Evolutionary conservation across 1,140 invertebrate species (phyloP), one percentile per base, ranked within the genome.

Genomic region (Brachionus asplanchnoidis): DNA sequence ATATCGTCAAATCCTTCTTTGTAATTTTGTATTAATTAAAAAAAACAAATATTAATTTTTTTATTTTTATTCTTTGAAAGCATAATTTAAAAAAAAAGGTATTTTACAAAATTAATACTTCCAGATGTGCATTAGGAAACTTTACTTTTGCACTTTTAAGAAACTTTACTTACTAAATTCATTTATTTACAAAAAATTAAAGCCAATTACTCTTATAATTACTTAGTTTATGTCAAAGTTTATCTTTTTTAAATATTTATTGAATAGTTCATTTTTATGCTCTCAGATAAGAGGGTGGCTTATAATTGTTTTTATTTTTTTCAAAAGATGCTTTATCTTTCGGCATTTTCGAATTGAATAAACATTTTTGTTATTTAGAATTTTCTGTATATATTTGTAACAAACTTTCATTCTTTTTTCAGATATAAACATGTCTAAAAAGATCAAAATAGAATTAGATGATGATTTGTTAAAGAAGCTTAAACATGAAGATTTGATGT

Each of bases 391-490:
- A 68, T 68, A 68, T 32, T 32, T 32, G 26, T 68, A 68, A 36
- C 7, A 8, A 68, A 1, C 32, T 17, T 17, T 73, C 12, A 42
- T 36, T 32, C 3, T 42, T 42, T 20, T 23, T 73, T 73, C 9
- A 40, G 40, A 42, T 20, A 20, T 5, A 73, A 42, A 42, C 53
- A 73, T 73, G 68, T 73, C 68, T 40, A 42, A 42, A 40, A 73
- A 73, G 20, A 9, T 73, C 17, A 73, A 73, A 42, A 73, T 73
- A 73, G 68, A 73, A 73, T 42, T 73, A 42, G 68, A 73, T 36
- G 68, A 73, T 42, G 40, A 42, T 42, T 5, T 73, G 17, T 42
- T 73, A 17, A 73, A 73, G 17, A 73, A 73, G 68, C 36, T 73
- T 12, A 73, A 73, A 17, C 20, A 40, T 40, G 68, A 73, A 42